These are phyloP conservation scores for Bruchidius siliquastri DNA, from an alignment of 2,888 invertebrate genomes.

Conservation along the genomic window DNA sequence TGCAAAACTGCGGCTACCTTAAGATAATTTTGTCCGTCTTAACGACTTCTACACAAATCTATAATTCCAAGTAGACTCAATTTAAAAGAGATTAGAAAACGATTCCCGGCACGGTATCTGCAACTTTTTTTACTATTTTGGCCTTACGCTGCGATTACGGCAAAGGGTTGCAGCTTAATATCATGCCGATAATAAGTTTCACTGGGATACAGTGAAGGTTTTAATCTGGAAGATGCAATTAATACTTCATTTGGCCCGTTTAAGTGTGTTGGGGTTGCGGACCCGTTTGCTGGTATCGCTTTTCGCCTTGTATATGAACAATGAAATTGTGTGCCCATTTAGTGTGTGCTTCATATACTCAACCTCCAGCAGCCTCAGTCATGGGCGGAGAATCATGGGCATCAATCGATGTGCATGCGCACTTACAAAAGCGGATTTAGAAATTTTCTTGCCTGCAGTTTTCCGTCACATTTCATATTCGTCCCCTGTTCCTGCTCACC, in stretches of 20 bases:
- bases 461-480: too few species aligned
- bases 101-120: conserved; percentile 8
- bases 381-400: background rate
- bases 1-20: background rate
- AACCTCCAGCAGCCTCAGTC: background rate
- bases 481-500: too few species aligned
- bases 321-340: background rate
- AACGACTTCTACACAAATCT: background rate
- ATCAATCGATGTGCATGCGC: too few species aligned
- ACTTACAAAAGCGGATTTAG: too few species aligned
- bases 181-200: conserved; percentile 27
- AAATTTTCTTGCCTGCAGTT: too few species aligned
- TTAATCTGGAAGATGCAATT: conserved; percentile 30
- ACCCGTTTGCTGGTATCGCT: background rate
- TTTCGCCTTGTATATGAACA: background rate
- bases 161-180: conserved; percentile 13
- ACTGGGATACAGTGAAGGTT: conserved; percentile 26
- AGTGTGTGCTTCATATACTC: background rate
- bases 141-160: background rate
- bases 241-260: conserved; percentile 28
- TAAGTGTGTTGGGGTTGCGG: conserved; percentile 17
- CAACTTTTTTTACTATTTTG: background rate
- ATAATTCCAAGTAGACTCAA: conserved; percentile 7
- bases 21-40: background rate
- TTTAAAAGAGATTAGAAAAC: conserved; percentile 21